Base-by-base conservation (phyloP, 2,797 vertebrate genomes). In the Rhincodon typus region DNA sequence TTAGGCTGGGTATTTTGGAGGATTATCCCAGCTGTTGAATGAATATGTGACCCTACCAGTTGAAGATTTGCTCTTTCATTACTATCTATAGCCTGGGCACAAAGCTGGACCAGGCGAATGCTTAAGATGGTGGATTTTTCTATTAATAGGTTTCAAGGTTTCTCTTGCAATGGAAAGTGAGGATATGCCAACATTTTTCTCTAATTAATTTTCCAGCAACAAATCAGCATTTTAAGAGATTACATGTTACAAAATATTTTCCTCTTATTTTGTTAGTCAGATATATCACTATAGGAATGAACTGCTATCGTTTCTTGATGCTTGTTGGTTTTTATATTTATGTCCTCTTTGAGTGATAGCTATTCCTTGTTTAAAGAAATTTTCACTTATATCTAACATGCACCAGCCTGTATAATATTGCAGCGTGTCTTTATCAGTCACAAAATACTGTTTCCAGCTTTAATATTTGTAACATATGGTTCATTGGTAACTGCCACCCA, bases 231-330 rank as follows among this genome's bases (percentile, higher is more conserved):
- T 67, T 19, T 69, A 25, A 93, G 90, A 93, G 42, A 93, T 93
- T 93, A 62, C 90, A 69, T 93, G 62, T 69, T 93, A 38, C 90
- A 93, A 42, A 93, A 42, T 93, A 38, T 93, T 93, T 93, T 69
- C 90, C 66, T 69, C n/a, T 93, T 4, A 93, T 69, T 67, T 93
- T 93, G 90, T 69, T 93, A 69, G 62, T 93, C 62, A 21, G 19
- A 42, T n/a, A 69, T 67, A 62, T 93, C 67, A 93, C 38, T 93
- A 93, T 21, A 67, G 90, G 19, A n/a, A 84, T 66, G 62, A 67
- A 23, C 57, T 38, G 88, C 88, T n/a, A n/a, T n/a, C n/a, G n/a
- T n/a, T n/a, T n/a, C n/a, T n/a, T n/a, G n/a, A n/a, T n/a, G n/a
- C n/a, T n/a, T n/a, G n/a, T n/a, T n/a, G n/a, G n/a, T 69, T 67